A percentile compares a stretch with the other conserved stretches of the same genome.
Conservation (phyloP, 1,140 invertebrate species). For the Diorhabda elongata region DNA sequence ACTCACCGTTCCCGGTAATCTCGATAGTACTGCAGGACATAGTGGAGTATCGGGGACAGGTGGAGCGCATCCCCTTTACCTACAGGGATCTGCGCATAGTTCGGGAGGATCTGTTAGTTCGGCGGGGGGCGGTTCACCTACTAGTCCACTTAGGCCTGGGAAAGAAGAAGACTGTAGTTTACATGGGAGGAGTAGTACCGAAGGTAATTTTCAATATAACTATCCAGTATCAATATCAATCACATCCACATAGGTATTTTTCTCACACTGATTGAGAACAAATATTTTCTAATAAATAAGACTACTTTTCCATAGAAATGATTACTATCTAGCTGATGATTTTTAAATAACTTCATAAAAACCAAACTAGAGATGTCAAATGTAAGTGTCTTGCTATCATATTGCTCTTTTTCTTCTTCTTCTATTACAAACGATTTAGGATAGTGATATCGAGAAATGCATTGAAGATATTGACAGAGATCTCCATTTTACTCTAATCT, state of each 20-base stretch:
- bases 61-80: constrained; percentile 35
- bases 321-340: too few species aligned
- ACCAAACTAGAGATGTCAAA: too few species aligned
- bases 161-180: constrained; percentile 56
- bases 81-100: constrained; percentile 42
- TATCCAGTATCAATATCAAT: too few species aligned
- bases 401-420: too few species aligned
- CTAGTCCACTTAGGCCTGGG: constrained; percentile 45
- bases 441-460: too few species aligned
- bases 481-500: too few species aligned
- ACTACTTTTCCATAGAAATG: background rate
- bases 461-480: too few species aligned
- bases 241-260: too few species aligned
- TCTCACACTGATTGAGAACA: too few species aligned
- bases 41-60: constrained; percentile 8
- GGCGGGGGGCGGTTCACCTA: constrained; percentile 44
- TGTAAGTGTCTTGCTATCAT: too few species aligned
- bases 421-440: too few species aligned
- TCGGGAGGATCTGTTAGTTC: constrained; percentile 44
- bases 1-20: constrained; percentile 25
- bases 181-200: constrained; percentile 54
- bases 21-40: constrained; percentile 28
- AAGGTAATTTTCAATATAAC: constrained; percentile 42
- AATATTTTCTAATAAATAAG: background rate
- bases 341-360: too few species aligned